Base-by-base conservation (phyloP, 2,797 vertebrate species). In the Cossypha niveicapilla region DNA sequence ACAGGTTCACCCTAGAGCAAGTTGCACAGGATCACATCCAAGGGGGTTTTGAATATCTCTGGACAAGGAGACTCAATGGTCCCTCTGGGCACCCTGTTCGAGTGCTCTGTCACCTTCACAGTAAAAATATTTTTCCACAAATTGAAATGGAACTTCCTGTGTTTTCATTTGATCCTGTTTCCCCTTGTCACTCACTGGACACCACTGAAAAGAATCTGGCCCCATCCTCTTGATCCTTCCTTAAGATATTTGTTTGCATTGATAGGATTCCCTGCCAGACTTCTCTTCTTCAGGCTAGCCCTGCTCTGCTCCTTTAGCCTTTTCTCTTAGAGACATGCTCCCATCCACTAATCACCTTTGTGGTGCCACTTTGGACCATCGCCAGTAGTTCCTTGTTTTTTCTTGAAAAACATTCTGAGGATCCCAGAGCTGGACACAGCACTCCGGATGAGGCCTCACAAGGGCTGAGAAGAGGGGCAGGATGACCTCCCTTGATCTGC, bases 11-110 rank as follows among this genome's bases (percentile, higher is more conserved):
- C 23, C 18, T 7, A 37, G 1, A 57, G 5, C 10, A 70, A 48
- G 21, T 44, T 44, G 15, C 28, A 57, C 17, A 63, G 8, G 24
- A 30, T 34, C 42, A 63, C 21, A 39, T 16, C 14, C 28, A 63
- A 62, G 10, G 0, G 1, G 14, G 21, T 44, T 82, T 63, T 32
- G 8, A 56, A 18, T 57, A 57, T 24, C 27, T 32, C 13, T 30
- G 6, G 30, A 24, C 10, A 48, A 61, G 18, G 7, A 62, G 14
- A 62, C 18, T n/a, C 18, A 10, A 7, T 25, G 11, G 7, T 24
- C 42, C 32, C 16, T 48, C 27, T 68, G 27, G 23, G 8, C 16
- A 74, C 11, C 7, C 9, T 32, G 23, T 32, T 62, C 1, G 0
- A 56, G n/a, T 42, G 19, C 3, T 42, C 16, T 48, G 19, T 32